Conservation (phyloP, 2,797 vertebrate species). For the Hafferia zeledoni region DNA sequence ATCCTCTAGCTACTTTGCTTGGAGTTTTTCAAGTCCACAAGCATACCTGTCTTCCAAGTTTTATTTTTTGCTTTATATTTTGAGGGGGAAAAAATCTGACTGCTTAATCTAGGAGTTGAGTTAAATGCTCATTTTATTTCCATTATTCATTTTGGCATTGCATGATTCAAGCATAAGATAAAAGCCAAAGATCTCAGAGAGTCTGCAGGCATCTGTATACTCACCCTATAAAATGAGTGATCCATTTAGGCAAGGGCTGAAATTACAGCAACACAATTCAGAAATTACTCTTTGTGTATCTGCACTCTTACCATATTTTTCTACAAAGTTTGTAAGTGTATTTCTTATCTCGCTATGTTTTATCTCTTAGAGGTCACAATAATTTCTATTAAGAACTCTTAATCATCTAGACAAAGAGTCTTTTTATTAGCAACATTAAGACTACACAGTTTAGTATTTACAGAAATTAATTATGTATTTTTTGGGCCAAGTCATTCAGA, state of each 20-base stretch:
- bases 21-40: neutral
- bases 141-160: constrained; percentile 27
- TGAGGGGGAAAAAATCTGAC: neutral
- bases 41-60: neutral
- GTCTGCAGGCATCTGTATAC: neutral
- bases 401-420: neutral
- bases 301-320: neutral
- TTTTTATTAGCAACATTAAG: neutral
- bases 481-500: neutral
- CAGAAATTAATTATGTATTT: neutral
- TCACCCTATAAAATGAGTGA: neutral
- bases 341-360: neutral
- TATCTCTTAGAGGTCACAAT: neutral
- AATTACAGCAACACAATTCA: neutral
- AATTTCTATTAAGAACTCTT: neutral
- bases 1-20: neutral
- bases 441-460: neutral
- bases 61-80: neutral
- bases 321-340: neutral
- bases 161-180: neutral
- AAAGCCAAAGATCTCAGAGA: neutral
- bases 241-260: neutral
- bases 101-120: neutral
- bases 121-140: neutral
- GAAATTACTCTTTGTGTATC: neutral